Percentiles rank a stretch among this genome's conserved stretches.
Conservation (phyloP, 2,888 invertebrate genomes). For the Megamerina dolium region DNA sequence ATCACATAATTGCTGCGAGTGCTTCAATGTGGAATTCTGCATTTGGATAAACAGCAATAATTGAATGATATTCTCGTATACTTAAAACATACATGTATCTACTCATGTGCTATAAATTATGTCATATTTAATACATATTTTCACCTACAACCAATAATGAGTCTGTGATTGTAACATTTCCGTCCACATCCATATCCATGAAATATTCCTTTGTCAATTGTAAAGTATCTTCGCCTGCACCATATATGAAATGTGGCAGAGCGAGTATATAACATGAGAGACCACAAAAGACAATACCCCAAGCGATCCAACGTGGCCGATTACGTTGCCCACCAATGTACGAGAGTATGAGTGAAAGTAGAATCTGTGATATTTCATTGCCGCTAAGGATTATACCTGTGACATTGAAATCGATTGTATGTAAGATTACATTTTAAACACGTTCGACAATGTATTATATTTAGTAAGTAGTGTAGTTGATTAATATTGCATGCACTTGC, state of each 20-base stretch:
- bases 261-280: conserved; percentile 58
- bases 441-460: no score
- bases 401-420: conserved; percentile 14
- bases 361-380: conserved; percentile 64
- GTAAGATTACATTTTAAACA: no score
- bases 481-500: no score
- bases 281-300: conserved; percentile 58
- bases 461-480: no score
- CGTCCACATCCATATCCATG: conserved; percentile 21
- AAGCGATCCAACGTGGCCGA: conserved; percentile 62
- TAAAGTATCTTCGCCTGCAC: conserved; percentile 52
- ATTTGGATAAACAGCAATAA: not conserved
- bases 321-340: conserved; percentile 63
- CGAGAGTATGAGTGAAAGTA: conserved; percentile 57
- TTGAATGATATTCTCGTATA: conserved; percentile 12
- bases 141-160: conserved; percentile 35
- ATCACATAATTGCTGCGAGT: conserved; percentile 36
- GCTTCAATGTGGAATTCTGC: conserved; percentile 28
- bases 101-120: no score
- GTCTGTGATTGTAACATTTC: conserved; percentile 16
- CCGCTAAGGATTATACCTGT: conserved; percentile 62
- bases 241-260: conserved; percentile 58
- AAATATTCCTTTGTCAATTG: conserved; percentile 47
- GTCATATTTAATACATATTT: conserved; percentile 12
- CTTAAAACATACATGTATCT: conserved; percentile 1